Percentiles rank a stretch among this genome's conserved stretches.
These are phyloP conservation scores for Eupithecia inturbata DNA, from an alignment of 2,888 invertebrate genomes.

Conservation along the genomic window DNA sequence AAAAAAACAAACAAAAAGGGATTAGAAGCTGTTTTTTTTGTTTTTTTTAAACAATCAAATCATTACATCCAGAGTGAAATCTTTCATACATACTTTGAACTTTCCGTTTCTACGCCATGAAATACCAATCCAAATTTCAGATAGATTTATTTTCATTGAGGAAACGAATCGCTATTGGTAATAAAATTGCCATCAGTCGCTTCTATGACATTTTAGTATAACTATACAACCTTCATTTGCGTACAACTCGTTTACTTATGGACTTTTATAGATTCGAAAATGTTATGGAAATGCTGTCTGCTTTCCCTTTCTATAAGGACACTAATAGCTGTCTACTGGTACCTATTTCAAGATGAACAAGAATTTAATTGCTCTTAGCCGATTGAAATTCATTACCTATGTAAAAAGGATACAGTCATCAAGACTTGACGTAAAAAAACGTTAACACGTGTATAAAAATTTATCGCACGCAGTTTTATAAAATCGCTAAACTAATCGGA, in stretches of 20 bases:
- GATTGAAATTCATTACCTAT: conserved; percentile 38
- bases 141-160: background rate
- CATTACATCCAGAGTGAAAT: too few species aligned
- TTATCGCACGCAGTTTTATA: background rate
- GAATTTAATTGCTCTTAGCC: conserved; percentile 24
- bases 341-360: conserved; percentile 13
- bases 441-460: background rate
- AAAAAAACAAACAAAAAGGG: too few species aligned
- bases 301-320: conserved; percentile 34
- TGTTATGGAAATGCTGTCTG: conserved; percentile 23
- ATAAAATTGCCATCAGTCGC: background rate
- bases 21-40: too few species aligned
- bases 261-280: conserved; percentile 29
- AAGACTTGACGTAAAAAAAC: background rate
- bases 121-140: background rate
- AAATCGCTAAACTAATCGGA: too few species aligned
- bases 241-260: conserved; percentile 22
- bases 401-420: conserved; percentile 20
- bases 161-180: background rate
- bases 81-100: background rate
- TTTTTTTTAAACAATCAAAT: too few species aligned
- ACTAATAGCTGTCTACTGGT: conserved; percentile 11
- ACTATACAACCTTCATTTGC: conserved; percentile 17
- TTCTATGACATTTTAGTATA: background rate
- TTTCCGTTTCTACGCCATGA: background rate